A percentile compares a stretch with the other conserved stretches of the same genome.
phyloP scores from a whole-genome alignment of 1,140 invertebrate genomes.

The Sminthurides bifidus region DNA sequence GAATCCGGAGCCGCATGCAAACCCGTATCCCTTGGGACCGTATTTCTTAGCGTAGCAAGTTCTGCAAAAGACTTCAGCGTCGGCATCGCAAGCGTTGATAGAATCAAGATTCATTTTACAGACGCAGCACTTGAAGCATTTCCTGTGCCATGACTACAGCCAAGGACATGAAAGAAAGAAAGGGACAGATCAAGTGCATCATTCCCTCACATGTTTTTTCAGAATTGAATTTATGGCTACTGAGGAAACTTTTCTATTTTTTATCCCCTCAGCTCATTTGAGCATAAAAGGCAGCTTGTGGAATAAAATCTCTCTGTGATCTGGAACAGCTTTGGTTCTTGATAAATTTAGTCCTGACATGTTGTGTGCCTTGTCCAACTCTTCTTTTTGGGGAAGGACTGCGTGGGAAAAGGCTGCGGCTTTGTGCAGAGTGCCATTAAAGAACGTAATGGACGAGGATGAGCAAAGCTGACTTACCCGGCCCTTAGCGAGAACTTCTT shows the following conservation, averaged over 20 bases:
- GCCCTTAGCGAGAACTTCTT: constrained; percentile 73
- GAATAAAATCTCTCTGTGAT: too few species aligned
- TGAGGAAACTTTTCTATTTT: too few species aligned
- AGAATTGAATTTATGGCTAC: constrained; percentile 14
- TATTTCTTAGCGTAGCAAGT: constrained; percentile 85
- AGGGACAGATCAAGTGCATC: too few species aligned
- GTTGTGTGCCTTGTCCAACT: neutral
- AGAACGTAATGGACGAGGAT: too few species aligned
- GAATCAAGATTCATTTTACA: constrained; percentile 87
- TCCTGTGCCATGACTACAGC: constrained; percentile 27
- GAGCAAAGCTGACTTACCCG: constrained; percentile 34
- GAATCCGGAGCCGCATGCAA: constrained; percentile 86
- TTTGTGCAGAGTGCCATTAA: too few species aligned
- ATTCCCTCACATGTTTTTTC: too few species aligned
- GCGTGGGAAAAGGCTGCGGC: too few species aligned
- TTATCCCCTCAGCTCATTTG: too few species aligned
- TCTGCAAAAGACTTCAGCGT: constrained; percentile 83
- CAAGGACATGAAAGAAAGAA: too few species aligned
- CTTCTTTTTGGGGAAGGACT: constrained; percentile 7
- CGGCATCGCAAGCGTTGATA: constrained; percentile 81
- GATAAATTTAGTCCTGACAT: neutral
- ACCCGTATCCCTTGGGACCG: constrained; percentile 67
- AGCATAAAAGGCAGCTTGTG: too few species aligned
- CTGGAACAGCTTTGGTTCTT: neutral
- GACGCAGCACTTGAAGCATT: constrained; percentile 66